These are phyloP conservation scores for Sarcophaga peregrina DNA, from an alignment of 1,140 invertebrate genomes.

Conservation along the genomic window DNA sequence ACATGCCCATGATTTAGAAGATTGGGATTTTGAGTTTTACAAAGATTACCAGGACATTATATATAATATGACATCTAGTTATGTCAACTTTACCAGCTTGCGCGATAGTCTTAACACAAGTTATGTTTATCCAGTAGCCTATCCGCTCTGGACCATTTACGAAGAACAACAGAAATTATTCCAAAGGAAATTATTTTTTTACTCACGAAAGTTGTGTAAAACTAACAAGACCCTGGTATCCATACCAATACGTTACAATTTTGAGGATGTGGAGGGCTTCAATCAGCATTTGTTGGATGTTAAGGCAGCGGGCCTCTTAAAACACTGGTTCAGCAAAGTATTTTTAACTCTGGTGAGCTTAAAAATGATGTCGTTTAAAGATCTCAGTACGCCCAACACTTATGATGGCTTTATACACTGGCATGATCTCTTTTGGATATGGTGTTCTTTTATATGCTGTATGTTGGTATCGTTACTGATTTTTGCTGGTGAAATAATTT, in stretches of 20 bases:
- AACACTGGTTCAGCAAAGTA: not conserved
- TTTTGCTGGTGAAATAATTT: no score
- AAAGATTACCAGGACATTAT: not conserved
- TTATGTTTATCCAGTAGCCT: conserved; percentile 27
- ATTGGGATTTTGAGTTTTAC: not conserved
- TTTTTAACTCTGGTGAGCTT: conserved; percentile 21
- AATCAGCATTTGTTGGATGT: conserved; percentile 1
- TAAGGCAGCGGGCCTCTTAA: not conserved
- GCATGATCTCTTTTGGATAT: conserved; percentile 1
- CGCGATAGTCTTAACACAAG: not conserved
- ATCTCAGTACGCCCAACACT: not conserved
- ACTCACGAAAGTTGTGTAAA: not conserved
- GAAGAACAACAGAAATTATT: conserved; percentile 1
- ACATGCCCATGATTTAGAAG: not conserved
- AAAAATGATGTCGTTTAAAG: not conserved
- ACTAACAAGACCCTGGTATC: not conserved
- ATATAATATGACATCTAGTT: not conserved
- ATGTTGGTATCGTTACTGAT: no score
- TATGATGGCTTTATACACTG: not conserved
- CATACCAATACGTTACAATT: not conserved
- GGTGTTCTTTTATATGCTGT: not conserved
- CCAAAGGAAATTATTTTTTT: conserved; percentile 25
- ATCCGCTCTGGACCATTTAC: not conserved
- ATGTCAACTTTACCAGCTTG: not conserved
- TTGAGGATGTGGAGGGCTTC: not conserved